Conservation (phyloP, 2,113 vertebrate species). For the Daboia siamensis region DNA sequence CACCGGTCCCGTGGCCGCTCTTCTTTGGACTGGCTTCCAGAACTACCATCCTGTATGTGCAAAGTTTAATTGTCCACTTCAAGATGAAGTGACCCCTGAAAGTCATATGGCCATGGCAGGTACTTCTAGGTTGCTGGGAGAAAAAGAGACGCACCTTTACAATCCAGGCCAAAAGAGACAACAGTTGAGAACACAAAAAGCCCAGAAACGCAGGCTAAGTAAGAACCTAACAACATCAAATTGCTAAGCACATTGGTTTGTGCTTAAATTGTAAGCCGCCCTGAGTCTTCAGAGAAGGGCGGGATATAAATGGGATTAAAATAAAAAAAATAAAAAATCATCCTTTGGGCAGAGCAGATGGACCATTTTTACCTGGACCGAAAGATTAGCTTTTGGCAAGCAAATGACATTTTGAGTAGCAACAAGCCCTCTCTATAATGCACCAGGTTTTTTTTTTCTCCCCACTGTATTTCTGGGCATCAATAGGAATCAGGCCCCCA, state of each 20-base stretch:
- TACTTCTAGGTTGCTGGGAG: neutral
- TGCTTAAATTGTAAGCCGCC: too few species aligned
- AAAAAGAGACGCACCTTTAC: neutral
- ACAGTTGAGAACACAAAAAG: neutral
- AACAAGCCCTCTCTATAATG: neutral
- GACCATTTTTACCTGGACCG: neutral
- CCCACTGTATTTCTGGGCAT: neutral
- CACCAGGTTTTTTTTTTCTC: neutral
- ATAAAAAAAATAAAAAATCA: too few species aligned
- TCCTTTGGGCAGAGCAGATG: neutral
- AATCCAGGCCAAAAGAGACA: neutral
- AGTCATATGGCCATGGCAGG: neutral
- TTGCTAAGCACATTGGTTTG: too few species aligned
- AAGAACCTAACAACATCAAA: neutral
- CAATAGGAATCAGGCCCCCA: fast-evolving
- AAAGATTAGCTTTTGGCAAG: neutral
- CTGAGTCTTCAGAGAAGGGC: too few species aligned
- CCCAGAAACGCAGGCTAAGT: neutral
- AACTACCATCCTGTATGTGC: neutral
- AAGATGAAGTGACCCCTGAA: neutral
- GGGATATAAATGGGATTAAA: too few species aligned
- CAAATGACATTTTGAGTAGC: neutral
- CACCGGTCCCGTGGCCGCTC: neutral
- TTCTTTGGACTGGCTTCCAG: neutral
- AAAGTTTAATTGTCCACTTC: neutral